Conservation (phyloP, 2,113 vertebrate genomes). For the Ibidorhyncha struthersii region DNA sequence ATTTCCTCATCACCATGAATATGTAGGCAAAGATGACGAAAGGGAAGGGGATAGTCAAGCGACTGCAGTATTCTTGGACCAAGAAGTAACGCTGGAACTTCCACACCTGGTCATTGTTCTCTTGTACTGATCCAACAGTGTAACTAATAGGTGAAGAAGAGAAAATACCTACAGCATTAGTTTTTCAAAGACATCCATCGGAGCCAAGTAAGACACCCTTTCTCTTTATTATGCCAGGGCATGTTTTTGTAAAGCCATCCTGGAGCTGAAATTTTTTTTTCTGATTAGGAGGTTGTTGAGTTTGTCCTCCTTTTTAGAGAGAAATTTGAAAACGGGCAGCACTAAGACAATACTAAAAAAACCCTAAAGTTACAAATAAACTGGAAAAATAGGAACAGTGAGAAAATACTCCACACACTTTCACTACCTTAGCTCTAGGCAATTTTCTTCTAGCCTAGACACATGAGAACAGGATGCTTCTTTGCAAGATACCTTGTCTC, state of each 20-base stretch:
- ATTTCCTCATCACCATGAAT: slow-evolving; percentile 76
- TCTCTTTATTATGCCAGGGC: background rate
- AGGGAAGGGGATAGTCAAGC: slow-evolving; percentile 79
- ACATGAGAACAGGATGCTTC: background rate
- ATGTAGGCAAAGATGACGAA: slow-evolving; percentile 82
- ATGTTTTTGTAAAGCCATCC: background rate
- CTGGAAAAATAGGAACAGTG: background rate
- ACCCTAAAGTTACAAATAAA: background rate
- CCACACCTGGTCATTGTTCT: slow-evolving; percentile 84
- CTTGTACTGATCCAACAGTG: slow-evolving; percentile 79
- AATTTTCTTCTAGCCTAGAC: background rate
- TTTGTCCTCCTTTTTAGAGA: background rate
- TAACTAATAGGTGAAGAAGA: slow-evolving; percentile 58
- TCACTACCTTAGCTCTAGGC: background rate
- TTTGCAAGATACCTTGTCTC: background rate
- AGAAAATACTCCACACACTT: background rate
- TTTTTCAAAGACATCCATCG: background rate
- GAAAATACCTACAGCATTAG: background rate
- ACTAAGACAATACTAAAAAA: background rate
- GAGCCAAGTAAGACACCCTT: background rate
- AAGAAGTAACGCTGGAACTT: slow-evolving; percentile 83
- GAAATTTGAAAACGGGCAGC: background rate
- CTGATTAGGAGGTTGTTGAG: background rate
- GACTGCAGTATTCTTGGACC: slow-evolving; percentile 80
- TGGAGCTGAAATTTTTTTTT: background rate